Percentiles rank a stretch among this genome's conserved stretches.
Evolutionary conservation across 2,888 invertebrate genomes (phyloP).

Genomic region (Eupithecia abbreviata): DNA sequence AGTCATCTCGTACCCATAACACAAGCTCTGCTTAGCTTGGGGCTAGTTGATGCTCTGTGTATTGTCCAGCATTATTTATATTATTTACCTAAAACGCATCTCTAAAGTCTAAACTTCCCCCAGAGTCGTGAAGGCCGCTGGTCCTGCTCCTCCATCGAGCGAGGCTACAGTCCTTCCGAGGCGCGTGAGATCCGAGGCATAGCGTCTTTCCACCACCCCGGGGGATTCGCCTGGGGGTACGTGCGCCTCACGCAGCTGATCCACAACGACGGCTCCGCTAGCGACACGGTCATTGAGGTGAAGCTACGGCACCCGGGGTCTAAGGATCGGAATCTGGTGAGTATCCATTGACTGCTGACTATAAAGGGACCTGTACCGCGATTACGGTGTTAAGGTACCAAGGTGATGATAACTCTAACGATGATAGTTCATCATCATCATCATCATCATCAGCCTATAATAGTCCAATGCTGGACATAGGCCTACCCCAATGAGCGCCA

Average conservation of each 20-base stretch:
- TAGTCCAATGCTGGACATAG: too few relatives aligned
- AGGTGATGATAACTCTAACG: too few relatives aligned
- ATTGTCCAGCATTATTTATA: background rate
- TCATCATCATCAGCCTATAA: too few relatives aligned
- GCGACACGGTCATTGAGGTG: slow-evolving; percentile 95
- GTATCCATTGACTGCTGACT: background rate
- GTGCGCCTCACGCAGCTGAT: slow-evolving; percentile 94
- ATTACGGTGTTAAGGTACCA: too few relatives aligned
- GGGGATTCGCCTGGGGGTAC: slow-evolving; percentile 93
- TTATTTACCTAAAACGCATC: background rate
- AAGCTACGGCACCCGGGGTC: slow-evolving; percentile 94
- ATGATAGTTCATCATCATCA: too few relatives aligned
- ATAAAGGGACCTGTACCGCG: too few relatives aligned
- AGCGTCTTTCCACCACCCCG: slow-evolving; percentile 95
- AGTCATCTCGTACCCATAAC: background rate
- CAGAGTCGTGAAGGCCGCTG: slow-evolving; percentile 86
- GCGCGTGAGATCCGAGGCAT: slow-evolving; percentile 93
- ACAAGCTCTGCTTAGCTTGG: background rate
- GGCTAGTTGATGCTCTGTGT: background rate
- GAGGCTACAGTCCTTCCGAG: slow-evolving; percentile 94
- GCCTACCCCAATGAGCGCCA: too few relatives aligned
- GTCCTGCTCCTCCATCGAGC: slow-evolving; percentile 93
- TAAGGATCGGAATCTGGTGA: slow-evolving; percentile 90
- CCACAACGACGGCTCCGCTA: slow-evolving; percentile 93
- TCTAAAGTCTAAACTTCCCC: background rate